Base-by-base conservation (phyloP, 2,888 invertebrate genomes). In the Zeuzera pyrina region DNA sequence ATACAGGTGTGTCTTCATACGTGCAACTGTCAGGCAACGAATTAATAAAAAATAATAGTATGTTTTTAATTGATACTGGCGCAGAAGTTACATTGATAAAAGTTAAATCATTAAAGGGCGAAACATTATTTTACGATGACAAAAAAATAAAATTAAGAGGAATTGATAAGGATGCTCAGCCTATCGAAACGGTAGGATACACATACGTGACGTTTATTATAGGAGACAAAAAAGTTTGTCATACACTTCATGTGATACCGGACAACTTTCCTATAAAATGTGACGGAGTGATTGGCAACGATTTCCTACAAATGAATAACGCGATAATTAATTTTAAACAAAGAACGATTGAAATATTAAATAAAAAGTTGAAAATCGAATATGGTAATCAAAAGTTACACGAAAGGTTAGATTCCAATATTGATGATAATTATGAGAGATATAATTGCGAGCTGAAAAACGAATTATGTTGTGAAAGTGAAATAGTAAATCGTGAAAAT, bases 21-120 rank as follows among this genome's bases (percentile, higher is more conserved):
- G 35, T 42, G 16, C 29, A 19, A 3, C 31, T 42, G 37, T 12
- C 29, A 10, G 29, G 19, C 1, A 3, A 6, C 3, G 29, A 29
- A 29, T 12, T 35, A n/a, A 31, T 33, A 27, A 21, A 21, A 21
- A 31, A 35, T 28, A 30, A 27, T 24, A 42, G 30, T 15, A n/a
- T n/a, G n/a, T 44, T 42, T 28, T 29, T 42, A 12, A 38, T 44
- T 2, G 37, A 42, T 30, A 44, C 44, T 2, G 40, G 44, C 1
- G 42, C 40, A 3, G 34, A 42, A 30, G 33, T 44, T 6, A 34
- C 33, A 1, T 34, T 40, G 11, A 31, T 42, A 29, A 44, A 43
- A 30, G 1, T 34, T 28, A 13, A 12, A 2, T 21, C 14, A 7
- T 26, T 38, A 33, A 28, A 31, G 28, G 15, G 13, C 12, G 29